Conservation (phyloP, 2,888 invertebrate genomes). For the Orchesella flavescens region DNA sequence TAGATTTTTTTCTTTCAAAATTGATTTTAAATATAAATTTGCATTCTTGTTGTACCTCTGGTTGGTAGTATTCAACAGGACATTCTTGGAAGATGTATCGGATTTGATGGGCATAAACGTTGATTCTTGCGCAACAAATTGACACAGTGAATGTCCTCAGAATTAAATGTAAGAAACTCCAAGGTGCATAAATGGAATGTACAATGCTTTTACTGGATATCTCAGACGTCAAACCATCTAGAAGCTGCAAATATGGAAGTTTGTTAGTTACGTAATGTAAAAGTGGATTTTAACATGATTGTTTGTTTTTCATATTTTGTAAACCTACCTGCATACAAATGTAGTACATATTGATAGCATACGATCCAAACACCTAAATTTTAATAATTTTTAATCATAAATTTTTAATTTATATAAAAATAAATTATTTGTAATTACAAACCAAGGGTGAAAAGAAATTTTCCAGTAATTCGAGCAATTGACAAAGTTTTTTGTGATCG, state of each 20-base stretch:
- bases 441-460: constrained; percentile 60
- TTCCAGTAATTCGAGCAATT: constrained; percentile 23
- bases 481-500: constrained; percentile 60
- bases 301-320: no score
- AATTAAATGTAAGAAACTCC: constrained; percentile 64
- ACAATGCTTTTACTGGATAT: constrained; percentile 14
- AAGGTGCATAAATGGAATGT: constrained; percentile 51
- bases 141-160: constrained; percentile 47
- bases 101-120: constrained; percentile 52
- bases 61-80: constrained; percentile 49
- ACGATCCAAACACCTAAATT: constrained; percentile 64
- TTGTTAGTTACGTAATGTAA: no score
- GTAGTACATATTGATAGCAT: constrained; percentile 61
- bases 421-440: no score
- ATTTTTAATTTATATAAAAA: no score
- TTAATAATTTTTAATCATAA: no score
- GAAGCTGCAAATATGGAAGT: no score
- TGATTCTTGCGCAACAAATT: constrained; percentile 49
- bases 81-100: constrained; percentile 54
- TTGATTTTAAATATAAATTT: no score
- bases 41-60: constrained; percentile 11
- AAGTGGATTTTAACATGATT: no score
- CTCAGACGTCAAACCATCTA: no score
- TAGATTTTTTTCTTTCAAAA: no score
- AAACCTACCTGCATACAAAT: constrained; percentile 61